A percentile compares a stretch with the other conserved stretches of the same genome.
phyloP scores from a whole-genome alignment of 2,797 vertebrate genomes.

The Streptopelia turtur region DNA sequence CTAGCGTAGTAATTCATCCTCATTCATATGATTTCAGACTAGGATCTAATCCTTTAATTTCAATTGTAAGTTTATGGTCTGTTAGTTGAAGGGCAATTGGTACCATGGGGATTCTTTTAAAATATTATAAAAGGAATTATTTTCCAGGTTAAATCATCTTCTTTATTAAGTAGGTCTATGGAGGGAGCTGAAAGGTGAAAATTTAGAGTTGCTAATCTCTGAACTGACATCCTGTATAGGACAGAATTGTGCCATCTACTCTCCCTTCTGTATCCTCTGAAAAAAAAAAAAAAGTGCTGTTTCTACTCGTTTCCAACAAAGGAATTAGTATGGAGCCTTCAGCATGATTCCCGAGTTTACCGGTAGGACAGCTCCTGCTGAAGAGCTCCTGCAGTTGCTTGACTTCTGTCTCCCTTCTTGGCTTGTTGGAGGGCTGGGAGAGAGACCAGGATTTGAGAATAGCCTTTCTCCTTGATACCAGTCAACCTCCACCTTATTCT shows the following conservation, averaged over 20 bases:
- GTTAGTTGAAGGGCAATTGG: background rate
- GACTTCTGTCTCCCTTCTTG: background rate
- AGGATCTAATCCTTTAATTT: background rate
- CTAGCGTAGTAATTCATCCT: background rate
- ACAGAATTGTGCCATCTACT: background rate
- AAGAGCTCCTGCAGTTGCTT: background rate
- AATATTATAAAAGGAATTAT: background rate
- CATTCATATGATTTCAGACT: background rate
- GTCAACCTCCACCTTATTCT: background rate
- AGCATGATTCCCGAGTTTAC: background rate
- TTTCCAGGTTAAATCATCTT: background rate
- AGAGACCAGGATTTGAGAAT: background rate
- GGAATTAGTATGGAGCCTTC: background rate
- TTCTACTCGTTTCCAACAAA: background rate
- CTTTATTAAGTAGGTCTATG: background rate
- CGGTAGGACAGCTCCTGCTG: background rate
- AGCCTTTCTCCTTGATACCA: background rate
- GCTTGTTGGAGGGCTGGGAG: background rate
- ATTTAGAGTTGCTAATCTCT: background rate
- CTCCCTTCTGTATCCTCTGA: background rate
- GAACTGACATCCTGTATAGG: accelerated
- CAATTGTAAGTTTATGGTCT: background rate
- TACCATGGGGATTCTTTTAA: background rate
- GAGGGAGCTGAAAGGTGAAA: background rate
- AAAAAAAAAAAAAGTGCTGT: background rate